Evolutionary conservation across 2,797 vertebrate species (phyloP).

Genomic region (Okamejei kenojei): DNA sequence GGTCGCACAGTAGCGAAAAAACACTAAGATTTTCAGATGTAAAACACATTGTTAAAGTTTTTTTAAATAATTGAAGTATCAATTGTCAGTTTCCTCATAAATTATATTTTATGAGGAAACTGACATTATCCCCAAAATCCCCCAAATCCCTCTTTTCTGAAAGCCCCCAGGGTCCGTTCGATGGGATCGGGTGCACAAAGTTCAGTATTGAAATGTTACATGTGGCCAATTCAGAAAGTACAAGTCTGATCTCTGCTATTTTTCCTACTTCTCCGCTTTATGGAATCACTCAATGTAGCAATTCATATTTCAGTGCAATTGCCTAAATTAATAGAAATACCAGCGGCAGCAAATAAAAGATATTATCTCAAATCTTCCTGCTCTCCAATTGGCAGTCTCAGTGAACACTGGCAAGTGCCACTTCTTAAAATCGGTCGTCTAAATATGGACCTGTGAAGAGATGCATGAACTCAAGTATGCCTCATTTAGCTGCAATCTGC

Average conservation of each 20-base stretch:
- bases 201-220: not conserved
- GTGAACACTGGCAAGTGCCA: not conserved
- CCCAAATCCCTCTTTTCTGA: conserved; percentile 22
- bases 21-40: not conserved
- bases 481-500: not conserved
- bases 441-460: not conserved
- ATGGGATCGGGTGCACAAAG: not conserved
- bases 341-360: not conserved
- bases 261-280: not conserved
- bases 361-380: not conserved
- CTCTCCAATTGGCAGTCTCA: not conserved
- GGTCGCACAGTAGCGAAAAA: not conserved
- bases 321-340: too few species aligned
- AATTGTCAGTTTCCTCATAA: not conserved
- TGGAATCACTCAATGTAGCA: not conserved
- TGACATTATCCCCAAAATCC: conserved; percentile 16
- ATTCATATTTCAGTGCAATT: not conserved
- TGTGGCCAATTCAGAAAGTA: conserved; percentile 2
- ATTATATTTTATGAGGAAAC: too few species aligned
- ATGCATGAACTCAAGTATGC: not conserved
- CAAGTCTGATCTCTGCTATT: not conserved
- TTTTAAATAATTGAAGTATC: not conserved
- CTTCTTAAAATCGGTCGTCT: not conserved
- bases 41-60: not conserved
- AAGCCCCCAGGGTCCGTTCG: not conserved